These are phyloP conservation scores for Porites evermanni DNA, from an alignment of 92 coral and sea anemone genomes.

Conservation along the genomic window DNA sequence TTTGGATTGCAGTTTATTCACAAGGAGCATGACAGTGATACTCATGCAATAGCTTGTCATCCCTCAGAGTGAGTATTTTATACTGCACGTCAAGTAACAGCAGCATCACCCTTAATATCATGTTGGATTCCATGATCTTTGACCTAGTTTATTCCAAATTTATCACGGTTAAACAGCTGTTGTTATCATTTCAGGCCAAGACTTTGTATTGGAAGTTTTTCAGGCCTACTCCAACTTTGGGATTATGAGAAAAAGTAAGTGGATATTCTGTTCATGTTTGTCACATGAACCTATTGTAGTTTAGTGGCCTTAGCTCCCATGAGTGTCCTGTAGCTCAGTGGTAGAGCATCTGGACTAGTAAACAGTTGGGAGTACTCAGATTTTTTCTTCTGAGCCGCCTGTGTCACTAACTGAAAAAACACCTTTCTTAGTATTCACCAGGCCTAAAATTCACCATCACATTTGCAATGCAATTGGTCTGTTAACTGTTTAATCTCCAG, in stretches of 20 bases:
- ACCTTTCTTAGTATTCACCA: background rate
- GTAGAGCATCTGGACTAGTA: too few species aligned
- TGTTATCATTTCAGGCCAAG: conserved; percentile 67
- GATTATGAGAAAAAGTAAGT: conserved; percentile 91
- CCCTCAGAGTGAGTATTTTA: conserved; percentile 88
- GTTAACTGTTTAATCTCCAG: background rate
- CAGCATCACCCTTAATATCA: background rate
- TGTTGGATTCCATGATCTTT: background rate
- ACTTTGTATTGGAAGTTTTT: conserved; percentile 90
- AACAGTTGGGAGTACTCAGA: background rate
- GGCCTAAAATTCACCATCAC: background rate
- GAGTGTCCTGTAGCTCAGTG: too few species aligned
- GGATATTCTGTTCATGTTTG: background rate
- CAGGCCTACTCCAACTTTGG: conserved; percentile 92
- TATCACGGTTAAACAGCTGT: background rate
- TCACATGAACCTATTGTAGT: background rate
- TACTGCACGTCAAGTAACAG: background rate
- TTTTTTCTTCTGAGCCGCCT: too few species aligned
- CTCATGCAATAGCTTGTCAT: conserved; percentile 94
- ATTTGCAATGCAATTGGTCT: background rate
- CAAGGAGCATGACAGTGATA: conserved; percentile 87
- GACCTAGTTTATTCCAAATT: background rate
- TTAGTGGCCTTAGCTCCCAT: too few species aligned
- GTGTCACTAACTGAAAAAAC: background rate
- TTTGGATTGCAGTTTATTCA: conserved; percentile 81